A percentile compares a stretch with the other conserved stretches of the same genome.
Conservation (phyloP, 2,888 invertebrate genomes). For the Dicyrtoma fusca region DNA sequence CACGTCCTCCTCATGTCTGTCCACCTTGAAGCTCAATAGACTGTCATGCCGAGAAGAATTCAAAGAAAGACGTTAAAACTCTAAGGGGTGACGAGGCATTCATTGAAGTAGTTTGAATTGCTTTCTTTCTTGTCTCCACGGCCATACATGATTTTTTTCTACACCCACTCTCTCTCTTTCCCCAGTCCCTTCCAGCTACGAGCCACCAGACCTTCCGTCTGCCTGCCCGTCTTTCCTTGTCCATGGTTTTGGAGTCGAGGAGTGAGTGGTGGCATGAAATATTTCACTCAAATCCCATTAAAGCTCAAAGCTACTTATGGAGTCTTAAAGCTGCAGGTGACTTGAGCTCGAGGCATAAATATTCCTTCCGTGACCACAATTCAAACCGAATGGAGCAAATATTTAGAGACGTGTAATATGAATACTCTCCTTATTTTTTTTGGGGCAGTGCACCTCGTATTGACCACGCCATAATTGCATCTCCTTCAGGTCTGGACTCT, state of each 20-base stretch:
- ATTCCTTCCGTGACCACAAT: neutral
- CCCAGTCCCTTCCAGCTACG: too few relatives aligned
- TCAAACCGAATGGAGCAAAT: too few relatives aligned
- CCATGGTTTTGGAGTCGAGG: neutral
- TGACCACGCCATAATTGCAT: too few relatives aligned
- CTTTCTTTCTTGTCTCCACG: conserved; percentile 6
- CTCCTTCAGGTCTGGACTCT: too few relatives aligned
- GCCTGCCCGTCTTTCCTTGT: too few relatives aligned
- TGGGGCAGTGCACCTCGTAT: too few relatives aligned
- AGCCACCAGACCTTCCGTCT: too few relatives aligned
- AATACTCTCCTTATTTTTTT: too few relatives aligned
- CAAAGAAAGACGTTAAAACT: conserved; percentile 24
- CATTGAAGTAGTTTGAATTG: conserved; percentile 23
- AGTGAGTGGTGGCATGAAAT: conserved; percentile 22
- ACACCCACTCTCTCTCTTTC: conserved; percentile 1
- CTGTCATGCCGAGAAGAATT: conserved; percentile 9
- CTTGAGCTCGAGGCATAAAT: conserved; percentile 31
- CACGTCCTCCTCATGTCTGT: neutral
- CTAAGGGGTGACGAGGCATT: conserved; percentile 8
- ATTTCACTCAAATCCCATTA: conserved; percentile 21
- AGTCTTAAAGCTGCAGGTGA: conserved; percentile 33
- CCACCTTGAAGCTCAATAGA: conserved; percentile 22
- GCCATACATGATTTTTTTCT: conserved; percentile 9
- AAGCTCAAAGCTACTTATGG: conserved; percentile 29
- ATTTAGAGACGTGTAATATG: too few relatives aligned